phyloP scores from a whole-genome alignment of 1,140 invertebrate species.

The Drosophila nikananu region DNA sequence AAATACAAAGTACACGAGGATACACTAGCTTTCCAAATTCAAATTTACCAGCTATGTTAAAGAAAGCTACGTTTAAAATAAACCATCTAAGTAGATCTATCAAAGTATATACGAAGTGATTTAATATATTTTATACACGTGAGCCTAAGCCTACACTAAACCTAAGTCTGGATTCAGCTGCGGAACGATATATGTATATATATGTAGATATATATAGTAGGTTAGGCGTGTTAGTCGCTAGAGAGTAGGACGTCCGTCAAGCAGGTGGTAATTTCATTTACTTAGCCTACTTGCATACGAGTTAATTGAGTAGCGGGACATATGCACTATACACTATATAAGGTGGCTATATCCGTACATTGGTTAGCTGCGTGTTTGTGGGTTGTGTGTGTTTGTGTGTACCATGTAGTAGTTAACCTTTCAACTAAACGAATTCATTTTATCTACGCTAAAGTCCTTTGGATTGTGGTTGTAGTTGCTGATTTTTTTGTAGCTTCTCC shows the following conservation, averaged over 20 bases:
- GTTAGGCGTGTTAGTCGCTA: conserved; percentile 46
- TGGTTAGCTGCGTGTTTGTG: conserved; percentile 49
- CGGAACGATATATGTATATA: too few relatives aligned
- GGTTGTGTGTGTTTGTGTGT: conserved; percentile 16
- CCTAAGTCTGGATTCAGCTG: conserved; percentile 15
- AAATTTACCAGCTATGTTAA: conserved; percentile 19
- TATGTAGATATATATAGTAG: not conserved
- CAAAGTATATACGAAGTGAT: not conserved
- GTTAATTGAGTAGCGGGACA: conserved; percentile 21
- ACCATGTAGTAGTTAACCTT: conserved; percentile 72
- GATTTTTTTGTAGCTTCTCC: conserved; percentile 45
- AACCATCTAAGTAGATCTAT: conserved; percentile 27
- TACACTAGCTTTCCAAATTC: conserved; percentile 13
- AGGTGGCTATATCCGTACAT: not conserved
- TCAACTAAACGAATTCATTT: conserved; percentile 65
- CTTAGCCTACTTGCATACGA: conserved; percentile 59
- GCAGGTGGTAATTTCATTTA: conserved; percentile 78
- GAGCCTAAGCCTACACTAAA: conserved; percentile 10
- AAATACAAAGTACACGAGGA: conserved; percentile 31
- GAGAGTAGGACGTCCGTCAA: conserved; percentile 55
- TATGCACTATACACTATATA: not conserved
- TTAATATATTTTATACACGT: conserved; percentile 27
- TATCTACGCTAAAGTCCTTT: conserved; percentile 84
- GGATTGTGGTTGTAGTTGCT: conserved; percentile 81
- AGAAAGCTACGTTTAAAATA: too few relatives aligned